Evolutionary conservation across 2,797 vertebrate species (phyloP).

Genomic region (Ctenopoma multispine): DNA sequence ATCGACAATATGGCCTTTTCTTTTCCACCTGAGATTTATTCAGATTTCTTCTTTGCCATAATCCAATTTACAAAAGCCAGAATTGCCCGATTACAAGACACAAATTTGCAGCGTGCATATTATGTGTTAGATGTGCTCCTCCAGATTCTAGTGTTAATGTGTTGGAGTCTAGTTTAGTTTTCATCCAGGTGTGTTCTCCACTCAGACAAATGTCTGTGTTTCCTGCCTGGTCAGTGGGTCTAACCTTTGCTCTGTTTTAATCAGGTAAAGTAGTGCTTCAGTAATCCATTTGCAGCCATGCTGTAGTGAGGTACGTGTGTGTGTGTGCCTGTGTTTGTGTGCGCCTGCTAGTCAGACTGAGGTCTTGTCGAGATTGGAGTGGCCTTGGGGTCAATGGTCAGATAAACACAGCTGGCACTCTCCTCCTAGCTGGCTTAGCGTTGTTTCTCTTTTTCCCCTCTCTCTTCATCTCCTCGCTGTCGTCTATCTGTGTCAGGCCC

Average conservation of each 20-base stretch:
- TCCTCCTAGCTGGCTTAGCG: constrained; percentile 68
- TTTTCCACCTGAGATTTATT: too few species aligned
- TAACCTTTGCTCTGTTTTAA: constrained; percentile 71
- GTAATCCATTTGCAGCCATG: constrained; percentile 65
- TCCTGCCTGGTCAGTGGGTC: constrained; percentile 40
- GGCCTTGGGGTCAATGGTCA: constrained; percentile 80
- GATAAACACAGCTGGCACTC: constrained; percentile 87
- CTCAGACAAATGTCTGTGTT: constrained; percentile 22
- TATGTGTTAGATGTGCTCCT: neutral
- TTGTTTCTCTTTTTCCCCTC: constrained; percentile 40
- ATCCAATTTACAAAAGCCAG: too few species aligned
- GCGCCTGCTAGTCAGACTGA: constrained; percentile 59
- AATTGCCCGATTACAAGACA: too few species aligned
- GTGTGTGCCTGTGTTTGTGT: constrained; percentile 15
- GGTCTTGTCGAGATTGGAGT: constrained; percentile 75
- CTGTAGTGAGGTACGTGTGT: constrained; percentile 29
- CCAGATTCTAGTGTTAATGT: neutral
- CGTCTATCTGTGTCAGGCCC: constrained; percentile 37
- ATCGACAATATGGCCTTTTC: too few species aligned
- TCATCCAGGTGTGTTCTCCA: constrained; percentile 56
- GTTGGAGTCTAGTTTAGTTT: constrained; percentile 15
- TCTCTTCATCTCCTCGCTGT: constrained; percentile 47
- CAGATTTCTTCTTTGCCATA: too few species aligned
- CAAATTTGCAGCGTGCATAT: too few species aligned
- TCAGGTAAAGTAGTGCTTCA: constrained; percentile 70